Base-by-base conservation (phyloP, 2,113 vertebrate genomes). In the Lota lota region DNA sequence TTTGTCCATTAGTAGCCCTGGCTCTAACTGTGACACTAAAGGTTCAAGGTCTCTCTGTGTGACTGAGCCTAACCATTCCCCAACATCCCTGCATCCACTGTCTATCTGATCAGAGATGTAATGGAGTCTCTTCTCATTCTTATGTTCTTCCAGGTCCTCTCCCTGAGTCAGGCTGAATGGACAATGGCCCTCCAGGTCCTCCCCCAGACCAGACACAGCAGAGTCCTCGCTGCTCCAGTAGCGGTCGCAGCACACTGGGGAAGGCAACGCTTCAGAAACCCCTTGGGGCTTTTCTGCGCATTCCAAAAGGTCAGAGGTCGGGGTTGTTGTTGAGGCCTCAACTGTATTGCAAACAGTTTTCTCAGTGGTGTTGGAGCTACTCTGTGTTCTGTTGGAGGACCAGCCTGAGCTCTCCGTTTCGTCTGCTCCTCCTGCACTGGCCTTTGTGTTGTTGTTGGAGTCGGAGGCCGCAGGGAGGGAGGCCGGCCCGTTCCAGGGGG, bases 401-500 rank as follows among this genome's bases (percentile, higher is more conserved):
- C 36, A 56, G 1, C n/a, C 64, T 17, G 56, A 17, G 40, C 12
- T 59, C 8, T 67, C 20, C 33, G 22, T 67, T 59, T 22, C 66
- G 0, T 16, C 24, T 1, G 16, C 14, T 4, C 58, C 36, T 12
- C 58, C 36, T 7, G 61, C 40, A 18, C n/a, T 22, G 15, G 56
- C 15, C 21, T 83, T 80, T 17, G 65, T 72, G 70, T 85, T 87
- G 63, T 86, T 88, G 70, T 89, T 90, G 1, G 84, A 71, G 77
- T 85, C 82, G 36, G 88, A 82, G 21, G 61, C 40, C 10, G 22
- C 19, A 57, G 40, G 36, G 8, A 63, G n/a, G 65, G 54, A 47
- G 2, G 59, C 3, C 5, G 66, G 73, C 6, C 54, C 56, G 57
- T 64, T 22, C 72, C 50, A 66, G 8, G 22, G 58, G 22, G 50